Base-by-base conservation (phyloP, 2,888 invertebrate species). In the Limenitis camilla region DNA sequence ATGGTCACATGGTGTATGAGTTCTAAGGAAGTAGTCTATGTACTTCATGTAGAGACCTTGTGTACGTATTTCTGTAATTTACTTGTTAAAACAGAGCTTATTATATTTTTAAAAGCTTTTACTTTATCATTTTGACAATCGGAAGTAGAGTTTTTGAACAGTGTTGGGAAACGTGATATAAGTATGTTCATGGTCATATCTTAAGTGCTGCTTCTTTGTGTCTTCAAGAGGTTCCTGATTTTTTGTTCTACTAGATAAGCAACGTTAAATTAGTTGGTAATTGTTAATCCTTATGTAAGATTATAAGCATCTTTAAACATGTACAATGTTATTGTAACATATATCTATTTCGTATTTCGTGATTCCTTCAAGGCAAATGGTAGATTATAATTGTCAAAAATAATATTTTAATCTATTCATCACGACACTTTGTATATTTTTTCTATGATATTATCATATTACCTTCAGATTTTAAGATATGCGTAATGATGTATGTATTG, bases 191-290 rank as follows among this genome's bases (percentile, higher is more conserved):
- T 58, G 79, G 77, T 60, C 78, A 64, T 62, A 56, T 56, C 62
- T 68, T 72, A 79, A 78, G 78, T 71, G 73, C 63, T 67, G 68
- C 71, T 68, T 67, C 66, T 65, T 67, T 58, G 58, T 50, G 44
- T 56, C 44, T 51, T 54, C 36, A 57, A 68, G 64, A 63, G 60
- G 67, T 76, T 76, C 72, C 76, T 61, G 48, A 59, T 63, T 61
- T 63, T 55, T 52, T 52, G 40, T 55, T 27, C 35, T 41, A 43
- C 6, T 42, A 53, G 32, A 40, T 42, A 55, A 42, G 51, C 48
- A 44, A 49, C 9, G 43, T 49, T 56, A 46, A 56, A 53, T 53
- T 53, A 42, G 49, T 46, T 41, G 40, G 32, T 51, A 44, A 51
- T 45, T 51, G 44, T 39, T 36, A 40, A 51, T 45, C 40, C 40